These are phyloP conservation scores for Limnephilus rhombicus DNA, from an alignment of 2,888 invertebrate genomes.

Conservation along the genomic window DNA sequence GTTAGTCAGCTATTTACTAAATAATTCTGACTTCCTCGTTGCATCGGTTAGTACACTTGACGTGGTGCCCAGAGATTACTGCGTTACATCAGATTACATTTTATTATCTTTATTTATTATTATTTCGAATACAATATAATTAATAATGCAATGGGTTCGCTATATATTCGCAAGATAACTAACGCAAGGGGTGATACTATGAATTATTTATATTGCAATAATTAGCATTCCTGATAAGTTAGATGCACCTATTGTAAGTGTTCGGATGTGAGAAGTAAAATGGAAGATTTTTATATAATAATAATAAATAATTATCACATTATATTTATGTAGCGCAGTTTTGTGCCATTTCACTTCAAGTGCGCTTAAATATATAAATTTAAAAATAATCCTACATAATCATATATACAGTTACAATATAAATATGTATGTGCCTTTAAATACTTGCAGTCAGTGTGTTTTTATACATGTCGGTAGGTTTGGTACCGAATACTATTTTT, in stretches of 20 bases:
- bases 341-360: too few species aligned
- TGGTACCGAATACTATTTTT: too few species aligned
- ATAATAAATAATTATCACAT: too few species aligned
- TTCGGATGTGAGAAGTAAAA: not conserved
- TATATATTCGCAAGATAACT: constrained; percentile 5
- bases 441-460: too few species aligned
- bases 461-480: too few species aligned
- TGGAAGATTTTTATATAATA: not conserved
- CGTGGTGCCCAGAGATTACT: not conserved
- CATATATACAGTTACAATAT: too few species aligned
- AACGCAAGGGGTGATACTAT: constrained; percentile 10
- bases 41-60: not conserved
- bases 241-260: not conserved
- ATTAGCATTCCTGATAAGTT: not conserved
- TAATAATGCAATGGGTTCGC: not conserved
- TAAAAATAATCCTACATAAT: too few species aligned
- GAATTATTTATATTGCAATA: constrained; percentile 50
- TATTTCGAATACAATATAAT: not conserved
- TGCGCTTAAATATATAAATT: too few species aligned
- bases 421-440: too few species aligned
- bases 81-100: not conserved
- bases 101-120: not conserved
- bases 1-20: not conserved
- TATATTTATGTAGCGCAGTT: too few species aligned
- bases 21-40: not conserved